Percentiles rank a stretch among this genome's conserved stretches.
Evolutionary conservation across 2,888 invertebrate species (phyloP).

Genomic region (Arenicola marina): DNA sequence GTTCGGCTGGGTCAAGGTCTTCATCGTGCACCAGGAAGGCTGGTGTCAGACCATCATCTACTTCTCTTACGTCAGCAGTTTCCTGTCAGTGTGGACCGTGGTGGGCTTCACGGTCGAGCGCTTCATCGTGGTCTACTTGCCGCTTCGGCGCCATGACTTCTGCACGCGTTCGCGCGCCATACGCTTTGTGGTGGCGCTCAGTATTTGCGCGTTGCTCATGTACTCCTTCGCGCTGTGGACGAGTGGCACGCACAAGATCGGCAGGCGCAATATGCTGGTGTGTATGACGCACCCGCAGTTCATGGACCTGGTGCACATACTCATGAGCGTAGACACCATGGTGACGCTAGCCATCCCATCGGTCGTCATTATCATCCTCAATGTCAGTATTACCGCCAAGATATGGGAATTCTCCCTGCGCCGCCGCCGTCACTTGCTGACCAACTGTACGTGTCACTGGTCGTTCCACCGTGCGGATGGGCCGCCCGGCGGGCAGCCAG

Average conservation of each 20-base stretch:
- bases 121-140: constrained; percentile 26
- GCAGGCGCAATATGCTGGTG: neutral
- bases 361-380: constrained; percentile 21
- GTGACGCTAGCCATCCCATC: constrained; percentile 24
- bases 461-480: no score
- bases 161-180: constrained; percentile 18
- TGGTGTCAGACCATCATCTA: constrained; percentile 22
- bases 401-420: constrained; percentile 11
- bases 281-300: constrained; percentile 12
- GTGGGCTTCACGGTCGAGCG: constrained; percentile 28
- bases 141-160: constrained; percentile 9
- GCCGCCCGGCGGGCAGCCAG: no score
- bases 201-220: constrained; percentile 3
- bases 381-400: constrained; percentile 20
- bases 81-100: constrained; percentile 28
- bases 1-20: constrained; percentile 19
- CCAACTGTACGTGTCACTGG: no score
- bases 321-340: constrained; percentile 20
- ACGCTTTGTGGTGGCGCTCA: constrained; percentile 7
- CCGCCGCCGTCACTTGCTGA: neutral
- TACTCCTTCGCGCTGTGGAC: constrained; percentile 21
- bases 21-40: constrained; percentile 14
- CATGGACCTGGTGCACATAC: constrained; percentile 4
- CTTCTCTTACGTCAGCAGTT: constrained; percentile 17
- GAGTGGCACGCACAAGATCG: constrained; percentile 4